Evolutionary conservation across 2,113 vertebrate species (phyloP), one percentile per base, ranked within the genome.

Genomic region (Prunella fulvescens): DNA sequence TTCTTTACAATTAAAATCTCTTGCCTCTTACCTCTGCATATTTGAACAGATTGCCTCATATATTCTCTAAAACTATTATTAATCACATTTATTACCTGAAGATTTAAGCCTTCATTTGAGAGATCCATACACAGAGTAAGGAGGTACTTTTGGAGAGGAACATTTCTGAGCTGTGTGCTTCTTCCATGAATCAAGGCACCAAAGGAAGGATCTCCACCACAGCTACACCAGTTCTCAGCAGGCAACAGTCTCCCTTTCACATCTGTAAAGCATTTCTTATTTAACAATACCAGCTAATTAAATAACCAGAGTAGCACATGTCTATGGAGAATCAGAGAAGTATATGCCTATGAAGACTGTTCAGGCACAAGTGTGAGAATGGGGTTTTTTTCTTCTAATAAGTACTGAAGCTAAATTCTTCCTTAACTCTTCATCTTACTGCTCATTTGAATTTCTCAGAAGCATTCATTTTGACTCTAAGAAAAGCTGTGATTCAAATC

Each of bases 271-370:
- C 28, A 78, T 72, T 94, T 77, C 54, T 88, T 95, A 86, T 86
- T 92, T 94, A 96, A 96, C 61, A 78, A 94, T 86, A 28, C 6
- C 67, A 78, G 47, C 60, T 53, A 86, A 95, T 94, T 94, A 96
- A 90, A 94, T 90, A 90, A 96, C 69, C 85, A 92, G 79, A 90
- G 78, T 91, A 76, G 33, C 35, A 62, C 42, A 79, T 33, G 58
- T 47, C 71, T 90, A 14, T 50, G 40, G 76, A 92, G 44, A 84
- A 88, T 77, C 51, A 93, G 80, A 86, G 33, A 85, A 74, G 9
- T 45, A 77, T 24, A 92, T 20, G 47, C 44, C 80, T 81, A 33
- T 39, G 37, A 92, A 92, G 57, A 83, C n/a, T 78, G 29, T 33
- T 86, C 79, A 88, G 64, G 14, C 53, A 86, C 31, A 78, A 84